Percentiles rank a stretch among this genome's conserved stretches.
These are phyloP conservation scores for Catonia carolina DNA, from an alignment of 2,888 invertebrate genomes.

Conservation along the genomic window DNA sequence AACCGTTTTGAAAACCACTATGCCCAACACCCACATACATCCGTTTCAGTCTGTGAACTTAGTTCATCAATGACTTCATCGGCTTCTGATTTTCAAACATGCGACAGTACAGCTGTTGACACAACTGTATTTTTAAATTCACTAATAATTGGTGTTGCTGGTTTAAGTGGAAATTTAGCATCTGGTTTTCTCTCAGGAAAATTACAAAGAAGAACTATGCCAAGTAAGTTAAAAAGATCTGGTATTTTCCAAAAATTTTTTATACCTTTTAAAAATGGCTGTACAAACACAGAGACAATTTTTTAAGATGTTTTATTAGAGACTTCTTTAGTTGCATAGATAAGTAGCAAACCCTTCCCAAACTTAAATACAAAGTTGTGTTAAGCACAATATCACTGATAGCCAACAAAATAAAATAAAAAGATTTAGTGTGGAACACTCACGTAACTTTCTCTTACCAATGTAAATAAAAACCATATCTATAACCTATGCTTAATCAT, in stretches of 20 bases:
- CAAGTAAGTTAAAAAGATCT: slow-evolving; percentile 40
- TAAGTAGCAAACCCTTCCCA: no score
- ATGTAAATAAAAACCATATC: no score
- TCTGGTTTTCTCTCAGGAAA: slow-evolving; percentile 53
- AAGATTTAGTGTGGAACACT: no score
- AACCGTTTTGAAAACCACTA: slow-evolving; percentile 48
- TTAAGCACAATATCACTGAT: no score
- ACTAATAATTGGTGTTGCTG: slow-evolving; percentile 58
- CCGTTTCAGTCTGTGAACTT: slow-evolving; percentile 47
- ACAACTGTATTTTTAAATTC: slow-evolving; percentile 57
- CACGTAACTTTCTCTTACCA: no score
- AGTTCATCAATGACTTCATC: slow-evolving; percentile 27
- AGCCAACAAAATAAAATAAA: no score
- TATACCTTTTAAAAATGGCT: no score
- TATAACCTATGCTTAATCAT: no score
- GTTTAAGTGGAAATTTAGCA: slow-evolving; percentile 56
- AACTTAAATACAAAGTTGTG: no score
- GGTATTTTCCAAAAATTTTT: no score
- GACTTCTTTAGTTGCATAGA: background rate
- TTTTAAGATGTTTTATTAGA: background rate
- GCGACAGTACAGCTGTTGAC: slow-evolving; percentile 48
- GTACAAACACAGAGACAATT: no score
- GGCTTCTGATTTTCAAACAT: background rate
- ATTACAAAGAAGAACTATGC: slow-evolving; percentile 40
- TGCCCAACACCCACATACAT: slow-evolving; percentile 42